Evolutionary conservation across 2,888 invertebrate genomes (phyloP), one percentile per base, ranked within the genome.

Genomic region (Mimachlamys varia): DNA sequence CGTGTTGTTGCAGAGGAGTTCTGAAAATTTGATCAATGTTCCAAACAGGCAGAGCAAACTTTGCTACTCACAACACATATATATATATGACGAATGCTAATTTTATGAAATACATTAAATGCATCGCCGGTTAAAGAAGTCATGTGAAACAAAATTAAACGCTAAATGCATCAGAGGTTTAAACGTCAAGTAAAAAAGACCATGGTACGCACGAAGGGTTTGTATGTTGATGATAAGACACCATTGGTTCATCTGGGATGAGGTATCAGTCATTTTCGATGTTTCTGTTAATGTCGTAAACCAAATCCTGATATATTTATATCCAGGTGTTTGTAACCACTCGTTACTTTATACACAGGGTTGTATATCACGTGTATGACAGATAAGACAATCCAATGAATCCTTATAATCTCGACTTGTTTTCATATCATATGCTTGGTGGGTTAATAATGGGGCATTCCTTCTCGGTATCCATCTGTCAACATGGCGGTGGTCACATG

Each of bases 341-440:
- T n/a, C 58, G 58, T 58, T n/a, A 19, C 58, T 58, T 19, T 19
- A 19, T 76, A 76, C 10, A 10, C 22, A 27, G 7, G 33, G 33
- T 76, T 15, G 22, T 76, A 33, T 10, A 76, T 76, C 76, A 76
- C 13, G 33, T 27, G 5, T 10, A 33, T 76, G 76, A 76, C 76
- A 76, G 33, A 17, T 27, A 76, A 76, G 76, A 76, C 76, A 76
- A 27, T 76, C 10, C 76, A 76, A 76, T 76, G 76, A 76, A 76
- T 76, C 15, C 76, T 76, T 76, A 76, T 76, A 76, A 76, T 76
- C 76, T 27, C 33, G 76, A 76, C 33, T 27, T 76, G 76, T 76
- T 22, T 76, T 76, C 76, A 27, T 76, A 76, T 76, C 76, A 76
- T 76, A 76, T 76, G 76, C 76, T 76, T 76, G 76, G 76, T 76